Evolutionary conservation across 64 coral and sea anemone genomes (phyloP).

Genomic region (Anthopleura sola): DNA sequence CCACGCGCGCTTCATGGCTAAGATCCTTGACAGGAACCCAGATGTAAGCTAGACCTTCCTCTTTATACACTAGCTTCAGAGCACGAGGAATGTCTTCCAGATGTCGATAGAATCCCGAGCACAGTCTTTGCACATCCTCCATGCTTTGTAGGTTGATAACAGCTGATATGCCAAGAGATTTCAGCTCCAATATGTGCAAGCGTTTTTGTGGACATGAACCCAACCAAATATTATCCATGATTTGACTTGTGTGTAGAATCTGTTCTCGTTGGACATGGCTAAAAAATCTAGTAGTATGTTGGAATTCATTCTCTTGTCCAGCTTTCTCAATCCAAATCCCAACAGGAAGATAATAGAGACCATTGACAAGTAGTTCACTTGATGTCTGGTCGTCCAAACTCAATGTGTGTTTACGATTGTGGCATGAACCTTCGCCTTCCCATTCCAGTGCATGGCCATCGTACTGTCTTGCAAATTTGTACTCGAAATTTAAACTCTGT

Average conservation of each 20-base stretch:
- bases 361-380: slow-evolving; percentile 17
- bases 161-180: slow-evolving; percentile 9
- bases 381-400: slow-evolving; percentile 15
- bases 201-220: slow-evolving; percentile 15
- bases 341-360: slow-evolving; percentile 21
- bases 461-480: slow-evolving; percentile 20
- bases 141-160: slow-evolving; percentile 24
- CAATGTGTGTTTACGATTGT: slow-evolving; percentile 8
- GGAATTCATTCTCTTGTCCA: slow-evolving; percentile 26
- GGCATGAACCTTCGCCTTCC: slow-evolving; percentile 26
- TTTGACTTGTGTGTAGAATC: slow-evolving; percentile 4
- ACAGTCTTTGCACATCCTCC: not conserved
- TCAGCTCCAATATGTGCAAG: slow-evolving; percentile 5
- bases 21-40: slow-evolving; percentile 12
- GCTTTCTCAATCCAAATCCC: slow-evolving; percentile 27
- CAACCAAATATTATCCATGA: slow-evolving; percentile 18
- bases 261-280: not conserved
- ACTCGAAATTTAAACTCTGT: not conserved
- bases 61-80: slow-evolving; percentile 18
- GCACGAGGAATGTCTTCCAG: not conserved
- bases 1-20: not conserved
- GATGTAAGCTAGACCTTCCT: slow-evolving; percentile 21
- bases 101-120: slow-evolving; percentile 7
- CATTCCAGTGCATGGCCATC: not conserved
- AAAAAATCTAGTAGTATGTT: slow-evolving; percentile 13